Evolutionary conservation across 2,797 vertebrate species (phyloP).

Genomic region (Sebastes alutus): DNA sequence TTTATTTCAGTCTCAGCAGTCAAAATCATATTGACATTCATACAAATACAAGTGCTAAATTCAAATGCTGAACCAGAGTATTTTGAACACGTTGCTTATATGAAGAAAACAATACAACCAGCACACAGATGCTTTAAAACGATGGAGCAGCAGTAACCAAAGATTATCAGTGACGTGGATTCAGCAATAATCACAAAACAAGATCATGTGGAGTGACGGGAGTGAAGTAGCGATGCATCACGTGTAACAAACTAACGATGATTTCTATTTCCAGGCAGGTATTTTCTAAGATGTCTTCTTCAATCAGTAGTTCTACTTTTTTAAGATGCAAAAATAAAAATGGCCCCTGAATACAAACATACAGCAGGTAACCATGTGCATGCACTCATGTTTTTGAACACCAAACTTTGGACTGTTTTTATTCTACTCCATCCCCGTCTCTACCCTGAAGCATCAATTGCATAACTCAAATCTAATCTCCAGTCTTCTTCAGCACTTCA

Average conservation of each 20-base stretch:
- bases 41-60: slow-evolving; percentile 62
- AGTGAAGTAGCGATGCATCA: slow-evolving; percentile 5
- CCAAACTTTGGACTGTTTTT: slow-evolving; percentile 34
- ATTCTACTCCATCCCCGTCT: slow-evolving; percentile 15
- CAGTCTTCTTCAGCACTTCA: slow-evolving; percentile 13
- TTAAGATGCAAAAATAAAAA: slow-evolving; percentile 28
- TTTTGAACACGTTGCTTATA: slow-evolving; percentile 21
- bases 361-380: slow-evolving; percentile 46
- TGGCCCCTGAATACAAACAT: slow-evolving; percentile 25
- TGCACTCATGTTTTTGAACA: slow-evolving; percentile 43
- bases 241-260: neutral
- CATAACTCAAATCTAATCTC: slow-evolving; percentile 41
- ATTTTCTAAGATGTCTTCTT: slow-evolving; percentile 7
- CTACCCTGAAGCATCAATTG: slow-evolving; percentile 36
- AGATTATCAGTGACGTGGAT: slow-evolving; percentile 43
- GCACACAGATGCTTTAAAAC: slow-evolving; percentile 21
- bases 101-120: slow-evolving; percentile 40
- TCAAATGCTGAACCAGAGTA: slow-evolving; percentile 45
- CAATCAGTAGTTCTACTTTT: slow-evolving; percentile 29
- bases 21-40: slow-evolving; percentile 63
- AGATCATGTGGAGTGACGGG: slow-evolving; percentile 23
- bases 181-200: slow-evolving; percentile 40
- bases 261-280: slow-evolving; percentile 32
- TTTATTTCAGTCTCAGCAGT: slow-evolving; percentile 73
- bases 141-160: slow-evolving; percentile 43